A percentile compares a stretch with the other conserved stretches of the same genome.
phyloP scores from a whole-genome alignment of 2,888 invertebrate species.

The Pteria penguin region DNA sequence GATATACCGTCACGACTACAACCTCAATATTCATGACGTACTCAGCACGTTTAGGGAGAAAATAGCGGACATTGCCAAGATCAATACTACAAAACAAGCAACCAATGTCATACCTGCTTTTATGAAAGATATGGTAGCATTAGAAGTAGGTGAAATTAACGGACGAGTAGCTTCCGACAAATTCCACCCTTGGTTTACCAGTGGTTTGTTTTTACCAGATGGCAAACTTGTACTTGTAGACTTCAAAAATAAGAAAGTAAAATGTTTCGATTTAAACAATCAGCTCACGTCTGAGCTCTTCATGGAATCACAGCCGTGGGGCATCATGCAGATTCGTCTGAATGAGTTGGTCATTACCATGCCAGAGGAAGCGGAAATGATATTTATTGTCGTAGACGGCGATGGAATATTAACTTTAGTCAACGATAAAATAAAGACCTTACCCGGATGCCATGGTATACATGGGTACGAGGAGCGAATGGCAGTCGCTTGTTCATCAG shows the following conservation, averaged over 20 bases:
- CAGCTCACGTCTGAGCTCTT: conserved; percentile 44
- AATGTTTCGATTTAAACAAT: conserved; percentile 47
- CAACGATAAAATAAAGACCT: conserved; percentile 1
- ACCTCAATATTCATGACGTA: conserved; percentile 22
- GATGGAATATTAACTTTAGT: conserved; percentile 3
- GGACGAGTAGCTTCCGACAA: conserved; percentile 45
- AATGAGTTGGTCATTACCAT: conserved; percentile 22
- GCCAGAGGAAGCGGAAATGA: conserved; percentile 14
- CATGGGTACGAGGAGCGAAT: conserved; percentile 11
- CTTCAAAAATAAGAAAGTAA: conserved; percentile 57
- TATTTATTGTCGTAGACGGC: conserved; percentile 4
- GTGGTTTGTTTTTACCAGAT: conserved; percentile 47
- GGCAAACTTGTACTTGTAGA: conserved; percentile 52
- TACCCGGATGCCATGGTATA: conserved; percentile 31
- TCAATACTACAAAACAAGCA: conserved; percentile 15
- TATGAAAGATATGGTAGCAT: conserved; percentile 41
- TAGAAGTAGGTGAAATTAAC: conserved; percentile 43
- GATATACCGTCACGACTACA: conserved; percentile 29
- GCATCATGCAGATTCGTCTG: conserved; percentile 37
- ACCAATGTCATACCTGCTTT: conserved; percentile 38
- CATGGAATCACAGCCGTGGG: conserved; percentile 55
- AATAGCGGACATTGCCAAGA: conserved; percentile 20
- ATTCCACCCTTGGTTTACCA: conserved; percentile 49
- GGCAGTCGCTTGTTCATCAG: conserved; percentile 29
- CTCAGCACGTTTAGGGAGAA: conserved; percentile 26